Base-by-base conservation (phyloP, 2,797 vertebrate genomes). In the Pseudochromis fuscus region DNA sequence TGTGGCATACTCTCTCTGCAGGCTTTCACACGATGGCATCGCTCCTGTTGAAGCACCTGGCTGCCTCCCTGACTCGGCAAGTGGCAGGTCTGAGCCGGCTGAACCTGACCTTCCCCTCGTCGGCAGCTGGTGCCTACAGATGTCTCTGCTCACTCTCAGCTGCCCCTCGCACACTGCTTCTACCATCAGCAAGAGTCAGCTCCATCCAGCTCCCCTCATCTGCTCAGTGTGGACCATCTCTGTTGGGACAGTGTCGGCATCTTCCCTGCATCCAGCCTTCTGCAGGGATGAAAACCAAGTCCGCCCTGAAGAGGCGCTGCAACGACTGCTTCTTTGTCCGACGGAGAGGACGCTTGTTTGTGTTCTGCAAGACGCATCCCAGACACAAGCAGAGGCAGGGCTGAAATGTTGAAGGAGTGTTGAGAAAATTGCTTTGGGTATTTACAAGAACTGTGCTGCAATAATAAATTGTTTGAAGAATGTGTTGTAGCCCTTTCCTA, bases 321-420 rank as follows among this genome's bases (percentile, higher is more conserved):
- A 94, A 93, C 85, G 96, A 96, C 92, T 99, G 98, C 73, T 97
- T 93, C 87, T 73, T 94, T 46, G 97, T 97, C 3, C 92, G 92
- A 23, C 92, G 96, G 23, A 94, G 95, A 1, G 98, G 97, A 3
- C 93, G 77, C 0, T 80, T 97, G 73, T 98, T 89, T 81, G 88
- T 99, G 16, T 94, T 58, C 82, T 99, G 98, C 89, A 96, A 94
- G 80, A 93, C 91, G 6, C 83, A 96, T 82, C 96, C 96, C 0
- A 93, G 94, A 80, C 97, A 99, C 88, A 99, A 99, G 88, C 98
- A 99, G 81, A 93, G 96, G 23, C 94, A 96, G 77, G 84, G 92
- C 38, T 97, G 88, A 93, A 37, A 23, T 21, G 11, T 42, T 19
- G 7, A 27, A 3, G 11, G 11, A 37, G 33, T 13, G 0, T 24